These are phyloP conservation scores for Palloptera scutellata DNA, from an alignment of 2,888 invertebrate genomes.

Conservation along the genomic window DNA sequence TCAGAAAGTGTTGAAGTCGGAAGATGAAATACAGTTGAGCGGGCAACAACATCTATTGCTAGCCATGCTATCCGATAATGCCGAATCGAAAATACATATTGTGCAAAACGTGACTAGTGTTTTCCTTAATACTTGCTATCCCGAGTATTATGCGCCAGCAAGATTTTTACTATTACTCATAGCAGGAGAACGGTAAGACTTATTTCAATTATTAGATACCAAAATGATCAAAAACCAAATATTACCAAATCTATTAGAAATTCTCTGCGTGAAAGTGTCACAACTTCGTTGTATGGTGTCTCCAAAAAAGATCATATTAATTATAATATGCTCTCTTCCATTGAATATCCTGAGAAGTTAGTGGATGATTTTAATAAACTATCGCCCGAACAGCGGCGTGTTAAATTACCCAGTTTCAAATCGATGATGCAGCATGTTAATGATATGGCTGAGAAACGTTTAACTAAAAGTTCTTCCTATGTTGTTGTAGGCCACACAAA, in stretches of 20 bases:
- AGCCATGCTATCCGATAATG: conserved; percentile 76
- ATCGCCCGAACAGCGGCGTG: conserved; percentile 56
- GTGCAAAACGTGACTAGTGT: conserved; percentile 84
- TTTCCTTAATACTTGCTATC: conserved; percentile 83
- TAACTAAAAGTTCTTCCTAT: conserved; percentile 69
- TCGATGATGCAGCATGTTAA: conserved; percentile 77
- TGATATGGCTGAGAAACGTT: conserved; percentile 71
- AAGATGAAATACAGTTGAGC: conserved; percentile 58
- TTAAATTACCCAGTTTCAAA: conserved; percentile 76
- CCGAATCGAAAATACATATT: conserved; percentile 79
- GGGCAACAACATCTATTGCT: conserved; percentile 66
- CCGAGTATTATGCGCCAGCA: conserved; percentile 81
- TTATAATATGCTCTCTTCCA: conserved; percentile 59
- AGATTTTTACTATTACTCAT: conserved; percentile 83
- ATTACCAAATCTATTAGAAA: conserved; percentile 45
- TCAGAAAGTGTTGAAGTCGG: conserved; percentile 41
- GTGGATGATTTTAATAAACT: conserved; percentile 58
- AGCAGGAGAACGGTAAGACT: conserved; percentile 79
- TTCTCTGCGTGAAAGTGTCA: conserved; percentile 60
- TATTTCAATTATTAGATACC: neutral
- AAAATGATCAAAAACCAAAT: no score
- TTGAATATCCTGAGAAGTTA: conserved; percentile 62
- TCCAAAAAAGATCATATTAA: conserved; percentile 69
- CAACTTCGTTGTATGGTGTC: conserved; percentile 72
- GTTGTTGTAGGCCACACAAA: conserved; percentile 73